Evolutionary conservation across 2,113 vertebrate genomes (phyloP).

Genomic region (Myotis brandtii): DNA sequence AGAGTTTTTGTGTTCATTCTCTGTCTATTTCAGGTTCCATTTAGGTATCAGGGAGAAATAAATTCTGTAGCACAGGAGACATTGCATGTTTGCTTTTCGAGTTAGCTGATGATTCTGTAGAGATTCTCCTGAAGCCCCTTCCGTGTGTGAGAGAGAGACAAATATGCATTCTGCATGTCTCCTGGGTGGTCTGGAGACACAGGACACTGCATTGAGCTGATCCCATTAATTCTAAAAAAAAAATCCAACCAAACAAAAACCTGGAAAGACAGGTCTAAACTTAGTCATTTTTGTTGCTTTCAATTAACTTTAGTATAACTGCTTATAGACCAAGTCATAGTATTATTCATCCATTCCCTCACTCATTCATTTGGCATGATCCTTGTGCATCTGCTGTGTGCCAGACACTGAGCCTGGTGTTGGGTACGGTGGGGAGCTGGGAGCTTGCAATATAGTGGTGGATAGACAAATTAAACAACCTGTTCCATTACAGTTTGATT

Average conservation of each 20-base stretch:
- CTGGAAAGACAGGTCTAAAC: background rate
- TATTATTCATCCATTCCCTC: background rate
- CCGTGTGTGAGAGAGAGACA: background rate
- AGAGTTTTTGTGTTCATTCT: constrained; percentile 65
- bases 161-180: background rate
- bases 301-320: background rate
- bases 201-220: background rate
- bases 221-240: background rate
- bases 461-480: background rate
- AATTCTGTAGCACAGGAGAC: constrained; percentile 16
- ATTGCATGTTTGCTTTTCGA: background rate
- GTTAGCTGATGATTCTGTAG: background rate
- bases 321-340: background rate
- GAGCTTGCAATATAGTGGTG: background rate
- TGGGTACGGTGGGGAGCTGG: background rate
- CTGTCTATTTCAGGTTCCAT: constrained; percentile 40
- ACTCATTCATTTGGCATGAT: background rate
- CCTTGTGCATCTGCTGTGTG: background rate
- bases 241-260: too few relatives aligned
- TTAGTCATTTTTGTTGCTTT: background rate
- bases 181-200: background rate
- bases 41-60: constrained; percentile 32
- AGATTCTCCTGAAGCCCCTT: background rate
- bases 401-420: background rate
- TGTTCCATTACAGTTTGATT: too few relatives aligned